Percentiles rank a stretch among this genome's conserved stretches.
Evolutionary conservation across 2,113 vertebrate genomes (phyloP).

Genomic region (Mesoclemmys tuberculata): DNA sequence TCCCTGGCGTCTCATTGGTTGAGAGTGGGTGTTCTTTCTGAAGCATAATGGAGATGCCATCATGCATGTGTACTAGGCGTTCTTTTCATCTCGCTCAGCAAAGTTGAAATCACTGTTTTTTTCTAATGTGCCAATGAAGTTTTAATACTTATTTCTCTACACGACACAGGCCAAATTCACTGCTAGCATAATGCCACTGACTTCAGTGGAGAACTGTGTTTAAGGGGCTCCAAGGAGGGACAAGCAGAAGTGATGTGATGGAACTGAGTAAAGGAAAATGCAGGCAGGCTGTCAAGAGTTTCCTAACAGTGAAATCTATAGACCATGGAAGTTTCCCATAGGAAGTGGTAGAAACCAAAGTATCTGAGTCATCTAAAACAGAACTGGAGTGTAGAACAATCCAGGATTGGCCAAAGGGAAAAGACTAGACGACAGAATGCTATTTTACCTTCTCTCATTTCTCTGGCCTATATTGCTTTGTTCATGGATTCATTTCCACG

Average conservation of each 20-base stretch:
- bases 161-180: constrained; percentile 65
- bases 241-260: constrained; percentile 74
- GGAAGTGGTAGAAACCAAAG: constrained; percentile 61
- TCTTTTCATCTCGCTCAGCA: no score
- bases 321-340: constrained; percentile 67
- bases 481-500: neutral
- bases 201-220: constrained; percentile 59
- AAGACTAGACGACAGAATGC: constrained; percentile 62
- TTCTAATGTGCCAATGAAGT: constrained; percentile 25
- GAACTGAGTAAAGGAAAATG: constrained; percentile 73
- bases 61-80: neutral
- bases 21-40: no score
- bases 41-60: neutral
- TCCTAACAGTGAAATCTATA: constrained; percentile 70
- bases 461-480: constrained; percentile 26
- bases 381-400: constrained; percentile 59
- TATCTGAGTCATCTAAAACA: constrained; percentile 71
- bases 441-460: constrained; percentile 34
- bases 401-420: constrained; percentile 14
- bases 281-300: constrained; percentile 70
- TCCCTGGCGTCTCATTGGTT: neutral
- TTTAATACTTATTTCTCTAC: constrained; percentile 73
- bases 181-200: constrained; percentile 47
- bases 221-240: constrained; percentile 69
- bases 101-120: neutral